Evolutionary conservation across 2,113 vertebrate species (phyloP), one percentile per base, ranked within the genome.

Genomic region (Penelope pileata): DNA sequence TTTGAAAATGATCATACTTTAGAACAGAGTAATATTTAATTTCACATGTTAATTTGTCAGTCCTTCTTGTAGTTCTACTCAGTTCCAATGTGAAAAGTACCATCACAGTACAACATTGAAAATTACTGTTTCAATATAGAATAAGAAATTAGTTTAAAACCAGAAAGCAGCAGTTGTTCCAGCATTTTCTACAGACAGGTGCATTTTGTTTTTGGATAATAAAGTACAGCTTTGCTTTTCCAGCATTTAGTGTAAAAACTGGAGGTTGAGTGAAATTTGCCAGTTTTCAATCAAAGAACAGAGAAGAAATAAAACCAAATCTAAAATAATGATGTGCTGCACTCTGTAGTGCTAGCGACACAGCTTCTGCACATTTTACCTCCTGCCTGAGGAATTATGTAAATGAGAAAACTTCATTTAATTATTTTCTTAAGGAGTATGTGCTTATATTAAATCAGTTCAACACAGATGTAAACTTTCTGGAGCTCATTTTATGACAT

Each of bases 121-220:
- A 86, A 63, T 70, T 89, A 50, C 3, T 66, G 22, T 24, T 78
- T 82, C 91, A 78, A 19, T 58, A 47, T 2, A 70, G 74, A 77
- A 10, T 13, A 79, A 83, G 70, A 29, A 62, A 54, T 66, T 74
- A 89, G 47, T 78, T 84, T 83, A 59, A 77, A 85, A 87, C 34
- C 48, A 90, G 91, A 88, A 90, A 93, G 88, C 93, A 95, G 92
- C 89, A 84, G 43, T 88, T 90, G 30, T 77, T 91, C 50, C 63
- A 77, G 67, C 50, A 36, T 80, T 80, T 91, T 77, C 89, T 74
- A 30, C 5, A 68, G 90, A 59, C 70, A 92, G 77, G 67, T 76
- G 68, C 81, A 23, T 80, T 88, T 82, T 45, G 56, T 87, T 76
- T 68, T 76, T 90, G 23, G 34, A 47, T 67, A 50, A 77, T 6